phyloP scores from a whole-genome alignment of 2,888 invertebrate species.

The Euplexia lucipara region DNA sequence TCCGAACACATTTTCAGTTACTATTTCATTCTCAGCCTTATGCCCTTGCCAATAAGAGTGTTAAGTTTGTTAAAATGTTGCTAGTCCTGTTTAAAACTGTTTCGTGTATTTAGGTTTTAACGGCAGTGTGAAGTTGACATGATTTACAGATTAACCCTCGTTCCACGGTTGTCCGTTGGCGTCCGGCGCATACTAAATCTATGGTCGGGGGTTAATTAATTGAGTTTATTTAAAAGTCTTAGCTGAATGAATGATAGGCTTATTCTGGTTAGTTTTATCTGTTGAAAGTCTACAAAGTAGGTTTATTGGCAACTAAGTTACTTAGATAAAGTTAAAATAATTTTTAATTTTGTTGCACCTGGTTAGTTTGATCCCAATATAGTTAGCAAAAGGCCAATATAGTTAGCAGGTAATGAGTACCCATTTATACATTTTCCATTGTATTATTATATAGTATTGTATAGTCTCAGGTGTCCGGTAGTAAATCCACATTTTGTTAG shows the following conservation, averaged over 20 bases:
- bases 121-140: conserved; percentile 60
- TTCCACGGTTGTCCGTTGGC: conserved; percentile 32
- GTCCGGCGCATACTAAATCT: conserved; percentile 35
- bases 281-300: background rate
- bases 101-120: conserved; percentile 59
- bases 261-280: conserved; percentile 9
- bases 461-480: too few species aligned
- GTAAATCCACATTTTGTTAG: too few species aligned
- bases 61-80: conserved; percentile 20
- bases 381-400: too few species aligned
- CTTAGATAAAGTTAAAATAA: too few species aligned
- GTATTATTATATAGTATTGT: too few species aligned
- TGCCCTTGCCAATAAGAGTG: conserved; percentile 44
- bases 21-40: conserved; percentile 44
- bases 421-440: too few species aligned
- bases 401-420: too few species aligned
- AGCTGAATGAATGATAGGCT: conserved; percentile 15
- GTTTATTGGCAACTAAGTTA: background rate
- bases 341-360: too few species aligned
- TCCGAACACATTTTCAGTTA: conserved; percentile 61
- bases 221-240: conserved; percentile 34
- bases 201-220: conserved; percentile 38
- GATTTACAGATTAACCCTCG: conserved; percentile 62
- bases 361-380: too few species aligned
- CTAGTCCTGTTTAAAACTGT: conserved; percentile 54